Evolutionary conservation across 2,113 vertebrate species (phyloP).

Genomic region (Limnothrissa miodon): DNA sequence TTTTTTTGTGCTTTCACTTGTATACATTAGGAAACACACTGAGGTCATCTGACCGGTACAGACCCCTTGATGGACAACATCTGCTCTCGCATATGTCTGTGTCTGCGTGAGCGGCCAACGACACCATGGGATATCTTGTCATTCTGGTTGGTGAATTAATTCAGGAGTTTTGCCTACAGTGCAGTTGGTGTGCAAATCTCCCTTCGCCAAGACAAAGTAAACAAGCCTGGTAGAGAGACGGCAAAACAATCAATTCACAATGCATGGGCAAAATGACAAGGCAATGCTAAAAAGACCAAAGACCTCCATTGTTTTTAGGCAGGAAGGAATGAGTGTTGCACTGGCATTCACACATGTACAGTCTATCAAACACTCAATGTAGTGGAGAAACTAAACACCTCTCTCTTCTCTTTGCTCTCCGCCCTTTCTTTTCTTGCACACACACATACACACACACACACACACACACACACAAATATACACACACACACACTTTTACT

Average conservation of each 20-base stretch:
- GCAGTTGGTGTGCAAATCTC: background rate
- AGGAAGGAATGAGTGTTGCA: background rate
- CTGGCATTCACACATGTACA: background rate
- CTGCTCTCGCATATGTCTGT: background rate
- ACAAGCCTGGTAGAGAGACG: background rate
- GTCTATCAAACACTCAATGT: background rate
- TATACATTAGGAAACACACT: background rate
- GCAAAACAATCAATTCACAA: background rate
- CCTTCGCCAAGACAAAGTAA: background rate
- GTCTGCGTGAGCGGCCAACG: background rate
- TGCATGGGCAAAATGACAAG: background rate
- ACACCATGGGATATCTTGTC: background rate
- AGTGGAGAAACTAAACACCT: background rate
- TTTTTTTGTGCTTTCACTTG: background rate
- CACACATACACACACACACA: background rate
- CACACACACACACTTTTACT: background rate
- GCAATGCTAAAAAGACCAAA: background rate
- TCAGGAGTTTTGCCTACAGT: background rate
- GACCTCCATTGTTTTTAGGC: background rate
- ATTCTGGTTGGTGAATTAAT: background rate
- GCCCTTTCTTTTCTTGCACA: too few relatives aligned
- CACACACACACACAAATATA: too few relatives aligned
- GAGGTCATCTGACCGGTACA: background rate
- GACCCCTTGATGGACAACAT: constrained; percentile 1
- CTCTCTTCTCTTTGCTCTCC: background rate